These are phyloP conservation scores for Pasiphila rectangulata DNA, from an alignment of 2,888 invertebrate genomes.

Conservation along the genomic window DNA sequence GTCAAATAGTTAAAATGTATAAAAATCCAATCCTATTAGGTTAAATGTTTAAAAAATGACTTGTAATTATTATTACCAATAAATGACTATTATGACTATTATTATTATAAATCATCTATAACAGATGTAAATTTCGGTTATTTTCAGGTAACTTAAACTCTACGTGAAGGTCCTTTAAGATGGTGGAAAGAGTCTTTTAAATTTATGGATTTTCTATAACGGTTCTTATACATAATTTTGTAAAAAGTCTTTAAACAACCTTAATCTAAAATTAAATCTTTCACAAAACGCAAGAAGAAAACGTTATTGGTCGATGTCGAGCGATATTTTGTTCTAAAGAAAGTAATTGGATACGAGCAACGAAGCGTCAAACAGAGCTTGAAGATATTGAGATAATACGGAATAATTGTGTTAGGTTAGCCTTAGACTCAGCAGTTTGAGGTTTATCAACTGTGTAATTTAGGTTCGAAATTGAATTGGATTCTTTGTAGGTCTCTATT, in stretches of 20 bases:
- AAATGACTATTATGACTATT: too few species aligned
- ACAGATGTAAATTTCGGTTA: too few species aligned
- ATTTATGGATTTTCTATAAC: constrained; percentile 15
- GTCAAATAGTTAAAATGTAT: too few species aligned
- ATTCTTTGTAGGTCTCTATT: too few species aligned
- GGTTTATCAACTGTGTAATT: constrained; percentile 23
- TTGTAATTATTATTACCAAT: too few species aligned
- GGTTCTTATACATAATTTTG: constrained; percentile 14
- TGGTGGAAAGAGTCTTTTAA: too few species aligned
- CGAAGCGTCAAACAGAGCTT: constrained; percentile 49
- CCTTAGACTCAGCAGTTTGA: constrained; percentile 31
- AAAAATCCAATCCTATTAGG: too few species aligned
- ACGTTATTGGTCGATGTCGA: constrained; percentile 53
- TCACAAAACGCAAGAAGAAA: constrained; percentile 53
- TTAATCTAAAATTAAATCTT: constrained; percentile 72
- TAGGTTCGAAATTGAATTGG: constrained; percentile 3
- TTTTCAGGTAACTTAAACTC: too few species aligned
- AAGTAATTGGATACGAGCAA: constrained; percentile 63
- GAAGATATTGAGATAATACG: constrained; percentile 55
- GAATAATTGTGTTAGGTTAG: constrained; percentile 58
- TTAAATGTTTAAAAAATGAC: too few species aligned
- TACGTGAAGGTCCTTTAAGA: too few species aligned
- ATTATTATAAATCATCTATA: too few species aligned
- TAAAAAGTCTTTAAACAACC: constrained; percentile 33
- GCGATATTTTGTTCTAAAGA: constrained; percentile 60